phyloP scores from a whole-genome alignment of 2,797 vertebrate genomes.

The Octomys mimax region DNA sequence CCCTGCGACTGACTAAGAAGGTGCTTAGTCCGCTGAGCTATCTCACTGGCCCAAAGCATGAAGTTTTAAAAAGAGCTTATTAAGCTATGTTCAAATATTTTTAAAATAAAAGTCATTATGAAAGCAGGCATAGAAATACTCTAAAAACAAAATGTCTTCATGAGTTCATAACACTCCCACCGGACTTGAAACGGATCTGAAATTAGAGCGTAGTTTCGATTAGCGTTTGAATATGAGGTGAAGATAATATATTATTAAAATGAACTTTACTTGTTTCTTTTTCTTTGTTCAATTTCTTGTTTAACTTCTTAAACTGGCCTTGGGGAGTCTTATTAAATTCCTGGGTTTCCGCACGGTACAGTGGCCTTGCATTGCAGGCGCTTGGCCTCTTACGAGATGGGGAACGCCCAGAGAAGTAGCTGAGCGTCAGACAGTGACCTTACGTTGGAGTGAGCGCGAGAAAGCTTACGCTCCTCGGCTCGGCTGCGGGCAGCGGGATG shows the following conservation, averaged over 20 bases:
- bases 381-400: not conserved
- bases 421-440: not conserved
- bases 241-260: slow-evolving; percentile 1
- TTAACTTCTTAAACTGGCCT: not conserved
- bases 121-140: slow-evolving; percentile 25
- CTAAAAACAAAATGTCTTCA: not conserved
- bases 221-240: slow-evolving; percentile 9
- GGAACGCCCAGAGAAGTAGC: not conserved
- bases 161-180: not conserved
- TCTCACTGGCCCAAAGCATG: not conserved
- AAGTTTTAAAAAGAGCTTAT: not conserved
- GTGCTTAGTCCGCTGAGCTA: no score
- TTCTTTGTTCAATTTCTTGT: not conserved
- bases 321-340: not conserved
- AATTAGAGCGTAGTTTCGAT: slow-evolving; percentile 24
- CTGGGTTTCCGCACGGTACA: not conserved
- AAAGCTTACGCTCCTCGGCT: not conserved
- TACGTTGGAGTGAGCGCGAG: not conserved
- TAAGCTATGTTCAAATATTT: not conserved
- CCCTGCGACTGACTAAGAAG: no score
- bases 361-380: not conserved
- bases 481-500: not conserved
- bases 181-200: not conserved
- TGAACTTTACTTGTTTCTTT: slow-evolving; percentile 7
- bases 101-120: not conserved